phyloP scores from a whole-genome alignment of 2,888 invertebrate species.

The Himalopsyche tibetana region DNA sequence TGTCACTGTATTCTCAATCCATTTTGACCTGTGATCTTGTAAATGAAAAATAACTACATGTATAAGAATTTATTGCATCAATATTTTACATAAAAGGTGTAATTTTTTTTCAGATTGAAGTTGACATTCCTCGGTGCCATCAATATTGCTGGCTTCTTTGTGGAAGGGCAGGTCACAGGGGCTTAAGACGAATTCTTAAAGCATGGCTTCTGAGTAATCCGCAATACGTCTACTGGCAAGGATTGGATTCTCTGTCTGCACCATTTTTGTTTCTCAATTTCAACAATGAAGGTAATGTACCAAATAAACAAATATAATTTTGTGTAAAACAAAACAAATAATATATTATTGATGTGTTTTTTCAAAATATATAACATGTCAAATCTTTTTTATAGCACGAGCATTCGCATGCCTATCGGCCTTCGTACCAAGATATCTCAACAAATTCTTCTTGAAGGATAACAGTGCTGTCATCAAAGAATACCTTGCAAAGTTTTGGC shows the following conservation, averaged over 20 bases:
- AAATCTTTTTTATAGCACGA: constrained; percentile 81
- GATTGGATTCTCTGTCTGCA: constrained; percentile 97
- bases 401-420: constrained; percentile 96
- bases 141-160: constrained; percentile 98
- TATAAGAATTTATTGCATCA: no score
- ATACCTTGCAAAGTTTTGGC: constrained; percentile 97
- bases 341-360: neutral
- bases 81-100: neutral
- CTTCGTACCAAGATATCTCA: constrained; percentile 97
- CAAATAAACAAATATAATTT: no score
- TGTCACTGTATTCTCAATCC: neutral
- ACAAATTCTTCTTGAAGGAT: constrained; percentile 98
- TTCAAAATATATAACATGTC: neutral
- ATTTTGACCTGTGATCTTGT: neutral
- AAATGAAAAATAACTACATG: no score
- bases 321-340: neutral
- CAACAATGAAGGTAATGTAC: constrained; percentile 89
- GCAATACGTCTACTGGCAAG: constrained; percentile 99
- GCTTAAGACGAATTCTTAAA: constrained; percentile 94
- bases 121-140: constrained; percentile 99
- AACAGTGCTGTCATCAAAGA: constrained; percentile 98
- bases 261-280: constrained; percentile 98
- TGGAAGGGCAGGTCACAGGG: constrained; percentile 93
- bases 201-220: constrained; percentile 97
- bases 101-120: constrained; percentile 87